Evolutionary conservation across 2,888 invertebrate genomes (phyloP).

Genomic region (Gnatocerus cornutus): DNA sequence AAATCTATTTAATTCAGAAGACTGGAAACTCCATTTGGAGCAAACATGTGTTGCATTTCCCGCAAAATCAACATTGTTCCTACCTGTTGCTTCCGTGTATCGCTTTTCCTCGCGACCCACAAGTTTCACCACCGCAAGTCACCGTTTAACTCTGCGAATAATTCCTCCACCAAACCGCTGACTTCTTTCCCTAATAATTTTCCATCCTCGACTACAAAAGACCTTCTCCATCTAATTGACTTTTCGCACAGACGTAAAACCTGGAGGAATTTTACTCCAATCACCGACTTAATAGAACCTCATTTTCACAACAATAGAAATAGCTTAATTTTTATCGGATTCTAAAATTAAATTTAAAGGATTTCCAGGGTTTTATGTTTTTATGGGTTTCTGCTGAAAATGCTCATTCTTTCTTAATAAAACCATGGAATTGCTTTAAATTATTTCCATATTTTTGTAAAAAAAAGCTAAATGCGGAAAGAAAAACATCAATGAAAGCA

Average conservation of each 20-base stretch:
- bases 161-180: constrained; percentile 22
- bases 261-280: constrained; percentile 34
- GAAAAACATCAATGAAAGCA: constrained; percentile 5
- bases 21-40: too few relatives aligned
- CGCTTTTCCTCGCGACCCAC: not conserved
- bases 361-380: not conserved
- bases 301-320: constrained; percentile 36
- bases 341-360: not conserved
- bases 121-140: constrained; percentile 35
- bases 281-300: constrained; percentile 23
- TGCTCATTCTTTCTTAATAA: not conserved
- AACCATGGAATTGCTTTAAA: not conserved
- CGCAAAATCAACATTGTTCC: not conserved
- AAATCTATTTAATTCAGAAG: not conserved
- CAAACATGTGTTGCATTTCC: too few relatives aligned
- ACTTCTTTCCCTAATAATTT: constrained; percentile 47
- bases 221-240: constrained; percentile 46
- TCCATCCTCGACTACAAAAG: constrained; percentile 45
- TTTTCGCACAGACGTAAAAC: constrained; percentile 39
- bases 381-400: not conserved
- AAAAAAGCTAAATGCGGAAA: not conserved
- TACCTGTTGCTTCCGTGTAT: constrained; percentile 42
- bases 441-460: not conserved
- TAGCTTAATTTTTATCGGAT: not conserved
- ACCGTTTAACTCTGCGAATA: constrained; percentile 43